These are phyloP conservation scores for Mugil cephalus DNA, from an alignment of 2,113 vertebrate species.

Conservation along the genomic window DNA sequence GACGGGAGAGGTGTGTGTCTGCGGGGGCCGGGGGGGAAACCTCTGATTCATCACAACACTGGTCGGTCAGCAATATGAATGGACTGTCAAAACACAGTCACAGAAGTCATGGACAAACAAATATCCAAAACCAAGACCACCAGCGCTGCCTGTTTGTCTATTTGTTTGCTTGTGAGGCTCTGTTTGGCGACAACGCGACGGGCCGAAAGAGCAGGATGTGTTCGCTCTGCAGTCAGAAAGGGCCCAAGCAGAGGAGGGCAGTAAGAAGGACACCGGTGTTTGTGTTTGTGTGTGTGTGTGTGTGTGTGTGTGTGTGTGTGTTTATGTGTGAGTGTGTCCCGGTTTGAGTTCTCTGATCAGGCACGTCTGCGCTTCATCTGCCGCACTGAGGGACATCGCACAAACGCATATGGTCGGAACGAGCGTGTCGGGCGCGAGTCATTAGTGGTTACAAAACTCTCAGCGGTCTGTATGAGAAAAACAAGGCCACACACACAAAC, in stretches of 20 bases:
- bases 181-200: conserved; percentile 58
- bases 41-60: conserved; percentile 82
- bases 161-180: conserved; percentile 61
- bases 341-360: conserved; percentile 81
- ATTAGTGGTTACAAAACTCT: conserved; percentile 70
- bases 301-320: conserved; percentile 37
- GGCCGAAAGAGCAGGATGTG: conserved; percentile 48
- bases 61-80: conserved; percentile 78
- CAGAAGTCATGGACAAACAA: conserved; percentile 82
- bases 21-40: conserved; percentile 20
- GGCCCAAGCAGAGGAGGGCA: conserved; percentile 73
- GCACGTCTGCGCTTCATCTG: conserved; percentile 85
- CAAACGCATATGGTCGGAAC: conserved; percentile 50
- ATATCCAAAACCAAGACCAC: conserved; percentile 40
- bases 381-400: conserved; percentile 71
- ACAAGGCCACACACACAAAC: conserved; percentile 55
- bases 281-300: conserved; percentile 32
- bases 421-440: conserved; percentile 2
- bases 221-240: conserved; percentile 43
- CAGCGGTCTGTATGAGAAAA: conserved; percentile 56
- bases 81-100: conserved; percentile 87
- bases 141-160: conserved; percentile 35
- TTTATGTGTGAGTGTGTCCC: conserved; percentile 40
- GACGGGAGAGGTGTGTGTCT: conserved; percentile 24
- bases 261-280: conserved; percentile 72